Conservation (phyloP, 2,797 vertebrate genomes). For the Neoniphon sammara region DNA sequence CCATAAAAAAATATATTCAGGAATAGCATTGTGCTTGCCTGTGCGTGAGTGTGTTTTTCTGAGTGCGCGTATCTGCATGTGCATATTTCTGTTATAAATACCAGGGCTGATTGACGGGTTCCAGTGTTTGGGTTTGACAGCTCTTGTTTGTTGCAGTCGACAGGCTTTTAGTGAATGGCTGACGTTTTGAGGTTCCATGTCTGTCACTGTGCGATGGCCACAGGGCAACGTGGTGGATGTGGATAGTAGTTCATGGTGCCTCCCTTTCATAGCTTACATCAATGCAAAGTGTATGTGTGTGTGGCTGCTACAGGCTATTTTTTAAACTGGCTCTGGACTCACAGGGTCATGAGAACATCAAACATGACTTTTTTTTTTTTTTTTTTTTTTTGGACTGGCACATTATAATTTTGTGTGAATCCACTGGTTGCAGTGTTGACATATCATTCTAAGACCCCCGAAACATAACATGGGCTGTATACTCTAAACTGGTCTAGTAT, state of each 20-base stretch:
- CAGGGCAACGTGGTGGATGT: conserved; percentile 52
- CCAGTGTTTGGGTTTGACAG: conserved; percentile 75
- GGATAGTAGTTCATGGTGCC: conserved; percentile 40
- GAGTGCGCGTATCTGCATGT: conserved; percentile 44
- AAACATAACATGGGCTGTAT: not conserved
- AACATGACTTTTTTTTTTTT: conserved; percentile 52
- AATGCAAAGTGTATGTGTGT: conserved; percentile 30
- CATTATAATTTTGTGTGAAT: conserved; percentile 1
- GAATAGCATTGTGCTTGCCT: conserved; percentile 3
- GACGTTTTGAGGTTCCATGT: conserved; percentile 70
- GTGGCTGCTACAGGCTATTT: conserved; percentile 48
- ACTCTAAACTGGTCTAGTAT: no score
- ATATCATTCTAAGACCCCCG: conserved; percentile 4
- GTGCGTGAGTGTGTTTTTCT: conserved; percentile 11
- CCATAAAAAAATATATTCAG: conserved; percentile 12
- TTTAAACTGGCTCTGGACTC: conserved; percentile 36
- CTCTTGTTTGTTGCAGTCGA: conserved; percentile 73
- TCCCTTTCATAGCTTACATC: conserved; percentile 49
- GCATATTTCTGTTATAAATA: conserved; percentile 72
- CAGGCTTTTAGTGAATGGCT: conserved; percentile 72
- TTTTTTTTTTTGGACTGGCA: conserved; percentile 21
- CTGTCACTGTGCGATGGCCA: conserved; percentile 65
- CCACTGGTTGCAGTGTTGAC: not conserved
- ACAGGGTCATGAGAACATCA: conserved; percentile 76
- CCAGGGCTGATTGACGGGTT: conserved; percentile 72